Conservation (phyloP, 2,113 vertebrate species). For the Petrocephalus zakoni region DNA sequence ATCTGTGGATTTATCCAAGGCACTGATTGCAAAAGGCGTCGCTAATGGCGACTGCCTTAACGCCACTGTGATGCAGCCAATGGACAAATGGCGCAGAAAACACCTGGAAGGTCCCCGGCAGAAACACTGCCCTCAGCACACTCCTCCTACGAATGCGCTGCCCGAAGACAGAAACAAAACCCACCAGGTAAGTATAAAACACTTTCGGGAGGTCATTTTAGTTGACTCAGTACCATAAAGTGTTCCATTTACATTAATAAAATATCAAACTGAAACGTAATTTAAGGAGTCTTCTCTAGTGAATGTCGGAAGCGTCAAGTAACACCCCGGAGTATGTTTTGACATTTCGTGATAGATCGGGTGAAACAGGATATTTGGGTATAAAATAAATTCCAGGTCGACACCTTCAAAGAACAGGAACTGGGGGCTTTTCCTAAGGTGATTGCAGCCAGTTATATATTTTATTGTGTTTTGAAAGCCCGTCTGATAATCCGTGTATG, state of each 20-base stretch:
- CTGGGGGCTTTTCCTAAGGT: background rate
- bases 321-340: background rate
- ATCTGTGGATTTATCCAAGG: slow-evolving; percentile 2
- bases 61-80: background rate
- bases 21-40: background rate
- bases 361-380: background rate
- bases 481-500: background rate
- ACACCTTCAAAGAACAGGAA: background rate
- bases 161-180: background rate
- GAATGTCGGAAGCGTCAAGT: background rate
- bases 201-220: background rate
- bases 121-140: background rate
- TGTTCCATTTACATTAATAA: slow-evolving; percentile 17
- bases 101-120: background rate
- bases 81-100: background rate
- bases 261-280: background rate
- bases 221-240: background rate
- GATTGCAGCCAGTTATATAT: background rate
- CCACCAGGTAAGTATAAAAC: background rate
- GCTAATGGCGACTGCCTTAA: background rate
- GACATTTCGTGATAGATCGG: slow-evolving; percentile 3
- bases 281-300: slow-evolving; percentile 1
- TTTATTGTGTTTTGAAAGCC: background rate
- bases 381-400: background rate
- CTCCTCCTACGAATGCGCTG: background rate